A percentile compares a stretch with the other conserved stretches of the same genome.
phyloP scores from a whole-genome alignment of 2,113 vertebrate species.

The Hypocryptadius cinnamomeus region DNA sequence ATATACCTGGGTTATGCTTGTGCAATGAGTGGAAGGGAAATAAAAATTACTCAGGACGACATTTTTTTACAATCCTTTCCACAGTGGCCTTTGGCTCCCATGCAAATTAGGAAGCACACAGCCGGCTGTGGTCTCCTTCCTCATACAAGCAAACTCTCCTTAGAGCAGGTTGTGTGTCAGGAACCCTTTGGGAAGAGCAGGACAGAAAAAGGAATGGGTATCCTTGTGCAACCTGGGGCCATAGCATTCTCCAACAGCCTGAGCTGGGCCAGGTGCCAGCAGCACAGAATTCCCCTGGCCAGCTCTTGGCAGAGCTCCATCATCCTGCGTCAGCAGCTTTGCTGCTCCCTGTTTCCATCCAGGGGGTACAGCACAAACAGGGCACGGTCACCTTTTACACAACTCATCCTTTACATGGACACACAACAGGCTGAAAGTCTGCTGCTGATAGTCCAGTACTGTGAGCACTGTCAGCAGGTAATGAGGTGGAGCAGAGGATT shows the following conservation, averaged over 20 bases:
- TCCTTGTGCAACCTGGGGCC: not conserved
- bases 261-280: not conserved
- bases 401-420: not conserved
- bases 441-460: not conserved
- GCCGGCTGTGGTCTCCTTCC: not conserved
- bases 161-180: not conserved
- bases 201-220: not conserved
- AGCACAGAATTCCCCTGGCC: not conserved
- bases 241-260: not conserved
- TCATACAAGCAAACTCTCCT: not conserved
- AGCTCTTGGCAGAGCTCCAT: not conserved
- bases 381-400: not conserved
- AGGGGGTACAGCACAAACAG: not conserved
- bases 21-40: not conserved
- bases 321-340: not conserved
- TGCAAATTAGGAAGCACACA: slow-evolving; percentile 9
- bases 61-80: slow-evolving; percentile 46
- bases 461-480: not conserved
- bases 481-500: too few relatives aligned
- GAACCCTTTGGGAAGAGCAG: not conserved
- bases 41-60: slow-evolving; percentile 46
- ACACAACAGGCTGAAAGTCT: not conserved
- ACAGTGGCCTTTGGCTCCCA: not conserved
- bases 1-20: not conserved
- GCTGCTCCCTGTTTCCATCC: not conserved